Evolutionary conservation across 2,888 invertebrate genomes (phyloP).

Genomic region (Mongoloraphidia duomilia): DNA sequence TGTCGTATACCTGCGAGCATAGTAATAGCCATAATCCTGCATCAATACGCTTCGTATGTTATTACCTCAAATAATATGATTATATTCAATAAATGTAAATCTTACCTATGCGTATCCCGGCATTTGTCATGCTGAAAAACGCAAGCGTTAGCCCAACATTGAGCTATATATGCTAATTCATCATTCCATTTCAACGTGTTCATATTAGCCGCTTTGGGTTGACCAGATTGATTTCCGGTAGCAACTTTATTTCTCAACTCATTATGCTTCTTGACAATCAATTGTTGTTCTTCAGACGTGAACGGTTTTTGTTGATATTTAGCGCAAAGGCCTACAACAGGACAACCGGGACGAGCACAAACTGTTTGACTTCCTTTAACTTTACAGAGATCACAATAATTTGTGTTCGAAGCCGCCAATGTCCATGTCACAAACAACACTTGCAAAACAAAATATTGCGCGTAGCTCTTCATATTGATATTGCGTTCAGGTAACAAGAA

Average conservation of each 20-base stretch:
- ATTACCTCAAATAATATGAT: no score
- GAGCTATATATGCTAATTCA: constrained; percentile 4
- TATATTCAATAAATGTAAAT: no score
- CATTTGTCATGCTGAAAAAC: not conserved
- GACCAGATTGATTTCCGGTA: not conserved
- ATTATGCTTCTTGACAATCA: not conserved
- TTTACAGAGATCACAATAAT: constrained; percentile 1
- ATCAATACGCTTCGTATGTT: no score
- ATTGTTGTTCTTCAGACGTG: not conserved
- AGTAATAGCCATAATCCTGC: no score
- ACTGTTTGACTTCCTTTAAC: not conserved
- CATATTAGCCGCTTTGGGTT: not conserved
- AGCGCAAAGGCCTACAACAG: not conserved
- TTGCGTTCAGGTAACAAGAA: no score
- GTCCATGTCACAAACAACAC: no score
- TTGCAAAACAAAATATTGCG: no score
- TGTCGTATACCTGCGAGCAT: no score
- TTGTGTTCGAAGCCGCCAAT: no score
- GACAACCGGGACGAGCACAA: not conserved
- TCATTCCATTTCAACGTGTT: not conserved
- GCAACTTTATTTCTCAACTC: not conserved
- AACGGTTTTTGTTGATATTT: not conserved
- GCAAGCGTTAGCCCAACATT: constrained; percentile 7
- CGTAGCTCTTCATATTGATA: no score
- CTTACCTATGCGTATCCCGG: not conserved